phyloP scores from a whole-genome alignment of 2,113 vertebrate species.

The Ovis canadensis region DNA sequence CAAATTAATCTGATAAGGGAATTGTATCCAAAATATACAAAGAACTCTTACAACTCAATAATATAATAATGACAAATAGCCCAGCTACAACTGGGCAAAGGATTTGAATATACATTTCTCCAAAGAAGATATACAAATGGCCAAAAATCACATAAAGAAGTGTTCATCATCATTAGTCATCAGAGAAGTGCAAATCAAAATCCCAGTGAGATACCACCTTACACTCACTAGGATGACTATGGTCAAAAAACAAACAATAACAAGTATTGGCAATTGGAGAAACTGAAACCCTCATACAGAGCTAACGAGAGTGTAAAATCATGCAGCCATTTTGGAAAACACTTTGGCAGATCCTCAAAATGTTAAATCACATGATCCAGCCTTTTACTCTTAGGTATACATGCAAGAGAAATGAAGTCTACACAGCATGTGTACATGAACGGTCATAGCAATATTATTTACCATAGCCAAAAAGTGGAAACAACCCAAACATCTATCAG shows the following conservation, averaged over 20 bases:
- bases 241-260: not conserved
- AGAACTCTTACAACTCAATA: not conserved
- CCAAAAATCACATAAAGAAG: not conserved
- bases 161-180: not conserved
- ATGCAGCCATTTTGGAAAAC: not conserved
- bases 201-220: not conserved
- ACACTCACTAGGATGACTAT: too few relatives aligned
- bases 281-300: not conserved
- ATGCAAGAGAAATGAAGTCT: not conserved
- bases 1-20: not conserved
- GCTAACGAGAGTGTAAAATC: not conserved
- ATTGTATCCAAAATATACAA: not conserved
- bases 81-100: not conserved
- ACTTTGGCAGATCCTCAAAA: not conserved
- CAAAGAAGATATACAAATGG: not conserved
- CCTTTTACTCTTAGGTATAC: not conserved
- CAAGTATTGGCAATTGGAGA: not conserved
- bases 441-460: not conserved
- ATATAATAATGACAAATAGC: not conserved
- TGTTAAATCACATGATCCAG: not conserved
- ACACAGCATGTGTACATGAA: too few relatives aligned
- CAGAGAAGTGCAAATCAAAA: not conserved
- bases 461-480: not conserved
- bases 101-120: not conserved
- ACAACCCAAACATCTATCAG: not conserved